Conservation (phyloP, 2,888 invertebrate species). For the Megastigmus dorsalis region DNA sequence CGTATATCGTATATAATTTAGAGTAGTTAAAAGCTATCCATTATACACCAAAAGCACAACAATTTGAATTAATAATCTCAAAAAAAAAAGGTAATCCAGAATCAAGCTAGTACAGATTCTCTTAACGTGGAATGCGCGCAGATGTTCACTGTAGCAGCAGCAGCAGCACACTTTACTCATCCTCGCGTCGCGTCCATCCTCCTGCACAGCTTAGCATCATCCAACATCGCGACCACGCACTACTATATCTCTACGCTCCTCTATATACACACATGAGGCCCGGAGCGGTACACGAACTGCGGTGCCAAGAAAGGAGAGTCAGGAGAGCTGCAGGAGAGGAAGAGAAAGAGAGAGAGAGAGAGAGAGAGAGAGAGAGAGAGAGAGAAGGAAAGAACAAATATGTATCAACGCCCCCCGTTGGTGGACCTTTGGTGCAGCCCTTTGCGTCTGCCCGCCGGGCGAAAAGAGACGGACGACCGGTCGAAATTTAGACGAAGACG, state of each 20-base stretch:
- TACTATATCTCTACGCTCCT: too few species aligned
- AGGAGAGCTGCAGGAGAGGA: neutral
- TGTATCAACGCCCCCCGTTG: constrained; percentile 60
- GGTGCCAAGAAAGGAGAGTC: neutral
- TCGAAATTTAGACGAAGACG: constrained; percentile 32
- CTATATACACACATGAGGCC: too few species aligned
- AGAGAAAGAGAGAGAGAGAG: neutral
- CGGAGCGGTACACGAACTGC: too few species aligned
- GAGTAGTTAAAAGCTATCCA: too few species aligned
- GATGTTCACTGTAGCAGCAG: neutral
- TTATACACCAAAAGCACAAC: too few species aligned
- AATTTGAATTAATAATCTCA: too few species aligned
- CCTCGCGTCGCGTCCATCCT: too few species aligned
- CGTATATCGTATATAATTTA: too few species aligned
- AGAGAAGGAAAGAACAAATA: constrained; percentile 55
- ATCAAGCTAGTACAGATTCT: neutral
- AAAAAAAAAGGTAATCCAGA: neutral
- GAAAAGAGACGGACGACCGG: constrained; percentile 38
- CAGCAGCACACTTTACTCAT: neutral
- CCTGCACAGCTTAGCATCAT: too few species aligned
- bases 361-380: constrained; percentile 4
- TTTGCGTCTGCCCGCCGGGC: constrained; percentile 53
- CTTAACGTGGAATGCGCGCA: neutral
- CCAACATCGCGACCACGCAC: too few species aligned
- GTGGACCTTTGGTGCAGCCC: constrained; percentile 48